Conservation (phyloP, 2,888 invertebrate genomes). For the Resseliella maxima region DNA sequence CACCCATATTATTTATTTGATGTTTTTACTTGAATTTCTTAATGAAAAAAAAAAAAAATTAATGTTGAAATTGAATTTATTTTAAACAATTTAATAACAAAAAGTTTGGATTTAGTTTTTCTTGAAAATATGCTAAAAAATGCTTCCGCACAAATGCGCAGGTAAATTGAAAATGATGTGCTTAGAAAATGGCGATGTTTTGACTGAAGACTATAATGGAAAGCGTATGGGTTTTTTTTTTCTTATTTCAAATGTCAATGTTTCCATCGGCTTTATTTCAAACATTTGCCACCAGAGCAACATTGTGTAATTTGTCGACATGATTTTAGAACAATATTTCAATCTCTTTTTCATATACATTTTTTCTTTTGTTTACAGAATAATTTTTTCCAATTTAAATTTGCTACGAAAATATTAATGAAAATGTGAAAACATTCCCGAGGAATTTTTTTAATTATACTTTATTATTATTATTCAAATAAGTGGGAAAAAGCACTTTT, state of each 20-base stretch:
- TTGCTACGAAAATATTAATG: too few species aligned
- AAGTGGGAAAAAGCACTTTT: too few species aligned
- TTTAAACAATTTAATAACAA: not conserved
- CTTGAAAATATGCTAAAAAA: not conserved
- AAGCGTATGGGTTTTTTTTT: conserved; percentile 49
- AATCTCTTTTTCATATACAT: not conserved
- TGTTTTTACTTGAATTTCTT: not conserved
- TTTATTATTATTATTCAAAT: too few species aligned
- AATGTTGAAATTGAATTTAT: not conserved
- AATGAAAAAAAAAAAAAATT: not conserved
- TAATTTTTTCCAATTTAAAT: too few species aligned
- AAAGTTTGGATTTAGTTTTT: not conserved
- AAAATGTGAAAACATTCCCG: too few species aligned
- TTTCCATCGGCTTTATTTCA: not conserved
- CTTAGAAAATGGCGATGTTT: conserved; percentile 55
- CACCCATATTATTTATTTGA: conserved; percentile 19
- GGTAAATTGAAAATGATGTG: not conserved
- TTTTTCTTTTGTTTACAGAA: not conserved
- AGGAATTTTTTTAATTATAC: too few species aligned
- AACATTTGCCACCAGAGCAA: not conserved
- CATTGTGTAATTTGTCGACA: not conserved
- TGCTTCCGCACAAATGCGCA: not conserved
- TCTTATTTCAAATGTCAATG: not conserved
- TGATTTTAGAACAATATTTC: conserved; percentile 1
- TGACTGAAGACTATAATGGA: conserved; percentile 27